Base-by-base conservation (phyloP, 64 coral and sea anemone genomes). In the Trachythela sp. region DNA sequence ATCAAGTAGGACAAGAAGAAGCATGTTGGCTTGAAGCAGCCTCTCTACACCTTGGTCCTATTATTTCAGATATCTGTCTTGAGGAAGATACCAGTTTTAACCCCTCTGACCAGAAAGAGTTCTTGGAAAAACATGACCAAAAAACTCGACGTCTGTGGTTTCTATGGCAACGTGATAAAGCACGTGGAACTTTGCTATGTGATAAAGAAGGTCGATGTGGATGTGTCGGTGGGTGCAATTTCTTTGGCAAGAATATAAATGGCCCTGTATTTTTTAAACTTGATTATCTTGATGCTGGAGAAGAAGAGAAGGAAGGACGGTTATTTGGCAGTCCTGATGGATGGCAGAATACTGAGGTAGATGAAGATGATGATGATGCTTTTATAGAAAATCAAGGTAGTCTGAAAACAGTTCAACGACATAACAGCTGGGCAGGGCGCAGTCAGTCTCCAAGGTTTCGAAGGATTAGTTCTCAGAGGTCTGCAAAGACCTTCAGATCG, bases 181-280 rank as follows among this genome's bases (percentile, higher is more conserved):
- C 75, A 38, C 75, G 30, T 80, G 75, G 37, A 17, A 35, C 20
- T 22, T 31, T n/a, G 30, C 20, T 22, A n/a, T 3, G 33, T 80
- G 75, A 30, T 30, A 80, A 80, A 39, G 75, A 80, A 56, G 89
- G 91, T 3, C 88, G 86, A 5, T 99, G 96, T 48, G 96, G 93
- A 20, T 99, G 96, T 85, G 84, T 92, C 1, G 96, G 96, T 6
- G 96, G 96, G 4, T 95, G 96, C 22, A 99, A 94, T 87, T 99
- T 99, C 86, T 99, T 99, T 32, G 96, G 96, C 45, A 99, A 92
- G 85, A 99, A 99, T 67, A 42, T 83, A 4, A 99, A 99, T 56
- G 96, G 96, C 1, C 86, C 91, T 15, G 88, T 87, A 41, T 99
- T 99, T 83, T 95, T 99, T 67, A 91, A 90, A 35, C 54, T 94